Evolutionary conservation across 2,113 vertebrate species (phyloP).

Genomic region (Eira barbara): DNA sequence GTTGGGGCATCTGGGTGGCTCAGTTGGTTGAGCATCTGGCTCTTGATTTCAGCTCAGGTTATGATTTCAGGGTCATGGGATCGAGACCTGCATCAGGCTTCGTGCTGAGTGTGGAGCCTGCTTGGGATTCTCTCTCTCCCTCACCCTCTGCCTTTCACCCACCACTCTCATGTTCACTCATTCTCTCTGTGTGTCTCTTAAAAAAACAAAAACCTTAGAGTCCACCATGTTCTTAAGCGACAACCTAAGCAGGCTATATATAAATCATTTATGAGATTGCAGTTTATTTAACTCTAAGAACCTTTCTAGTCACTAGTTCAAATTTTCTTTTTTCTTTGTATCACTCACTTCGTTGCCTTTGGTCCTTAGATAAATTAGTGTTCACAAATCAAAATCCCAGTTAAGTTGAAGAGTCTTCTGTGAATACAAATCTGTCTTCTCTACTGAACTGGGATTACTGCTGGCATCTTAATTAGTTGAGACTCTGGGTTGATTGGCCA

Average conservation of each 20-base stretch:
- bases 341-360: neutral
- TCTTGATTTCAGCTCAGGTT: neutral
- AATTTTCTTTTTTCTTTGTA: neutral
- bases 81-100: neutral
- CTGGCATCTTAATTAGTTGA: slow-evolving; percentile 42
- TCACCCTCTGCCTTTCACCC: neutral
- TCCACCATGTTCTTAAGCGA: neutral
- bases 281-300: slow-evolving; percentile 19
- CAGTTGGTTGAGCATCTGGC: neutral
- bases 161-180: neutral
- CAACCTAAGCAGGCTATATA: neutral
- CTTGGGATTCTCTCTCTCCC: neutral
- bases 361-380: neutral
- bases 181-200: neutral
- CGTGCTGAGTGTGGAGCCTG: neutral
- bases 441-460: neutral
- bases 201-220: neutral
- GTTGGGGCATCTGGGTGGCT: neutral
- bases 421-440: slow-evolving; percentile 25
- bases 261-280: neutral
- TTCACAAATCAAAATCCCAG: slow-evolving; percentile 1
- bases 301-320: neutral
- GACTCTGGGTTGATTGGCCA: slow-evolving; percentile 4
- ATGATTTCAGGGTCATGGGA: neutral
- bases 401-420: neutral